Conservation (phyloP, 2,797 vertebrate genomes). For the Pantherophis vulpinus region DNA sequence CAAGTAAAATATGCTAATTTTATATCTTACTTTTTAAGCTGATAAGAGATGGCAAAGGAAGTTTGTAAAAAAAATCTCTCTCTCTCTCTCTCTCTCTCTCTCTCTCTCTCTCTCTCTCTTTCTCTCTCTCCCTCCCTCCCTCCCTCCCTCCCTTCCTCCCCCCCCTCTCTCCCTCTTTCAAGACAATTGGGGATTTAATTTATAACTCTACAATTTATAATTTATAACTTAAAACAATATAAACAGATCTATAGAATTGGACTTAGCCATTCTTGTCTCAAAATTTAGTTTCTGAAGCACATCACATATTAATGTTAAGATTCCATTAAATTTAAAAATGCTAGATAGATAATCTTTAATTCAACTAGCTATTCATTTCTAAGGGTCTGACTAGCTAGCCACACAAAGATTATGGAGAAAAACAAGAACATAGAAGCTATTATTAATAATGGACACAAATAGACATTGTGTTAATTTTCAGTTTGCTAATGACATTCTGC, state of each 20-base stretch:
- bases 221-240: constrained; percentile 23
- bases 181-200: constrained; percentile 29
- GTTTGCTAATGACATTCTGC: background rate
- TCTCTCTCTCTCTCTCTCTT: no score
- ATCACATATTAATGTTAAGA: constrained; percentile 48
- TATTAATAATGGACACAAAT: background rate
- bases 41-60: constrained; percentile 49
- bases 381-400: constrained; percentile 32
- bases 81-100: no score
- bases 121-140: no score
- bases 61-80: background rate
- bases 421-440: background rate
- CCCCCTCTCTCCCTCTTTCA: background rate
- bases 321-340: constrained; percentile 60
- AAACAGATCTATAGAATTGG: constrained; percentile 49
- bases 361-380: constrained; percentile 31
- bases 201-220: constrained; percentile 16
- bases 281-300: constrained; percentile 50
- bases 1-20: constrained; percentile 53
- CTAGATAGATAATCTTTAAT: constrained; percentile 48
- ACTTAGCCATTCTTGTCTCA: constrained; percentile 52
- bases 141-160: no score
- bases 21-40: constrained; percentile 51
- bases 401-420: constrained; percentile 36
- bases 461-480: background rate